Conservation (phyloP, 2,888 invertebrate species). For the Andrena praecox region DNA sequence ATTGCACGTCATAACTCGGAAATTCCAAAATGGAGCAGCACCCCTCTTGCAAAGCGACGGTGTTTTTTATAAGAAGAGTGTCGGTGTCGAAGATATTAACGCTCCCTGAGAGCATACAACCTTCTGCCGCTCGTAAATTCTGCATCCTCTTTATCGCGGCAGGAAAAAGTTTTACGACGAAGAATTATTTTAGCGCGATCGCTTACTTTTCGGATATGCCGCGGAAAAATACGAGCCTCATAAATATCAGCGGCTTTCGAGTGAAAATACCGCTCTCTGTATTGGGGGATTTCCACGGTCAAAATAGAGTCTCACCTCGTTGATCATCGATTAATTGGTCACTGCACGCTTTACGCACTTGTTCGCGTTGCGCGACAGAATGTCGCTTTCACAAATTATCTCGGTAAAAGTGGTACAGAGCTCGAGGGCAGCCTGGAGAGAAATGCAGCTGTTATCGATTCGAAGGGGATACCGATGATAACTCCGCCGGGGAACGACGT, state of each 20-base stretch:
- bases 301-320: constrained; percentile 4
- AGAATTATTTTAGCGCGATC: constrained; percentile 62
- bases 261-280: constrained; percentile 5
- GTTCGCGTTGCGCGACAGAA: neutral
- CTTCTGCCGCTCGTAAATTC: constrained; percentile 36
- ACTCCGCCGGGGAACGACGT: neutral
- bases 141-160: constrained; percentile 29
- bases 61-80: neutral
- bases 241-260: constrained; percentile 47
- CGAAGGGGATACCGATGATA: neutral
- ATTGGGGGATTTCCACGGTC: neutral
- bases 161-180: constrained; percentile 43
- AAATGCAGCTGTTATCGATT: neutral
- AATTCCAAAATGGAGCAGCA: too few species aligned
- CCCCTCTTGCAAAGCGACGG: too few species aligned
- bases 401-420: neutral
- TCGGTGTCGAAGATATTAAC: constrained; percentile 22
- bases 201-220: constrained; percentile 59
- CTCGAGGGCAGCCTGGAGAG: neutral
- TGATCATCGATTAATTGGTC: constrained; percentile 14
- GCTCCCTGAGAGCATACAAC: constrained; percentile 22
- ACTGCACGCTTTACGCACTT: neutral
- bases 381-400: too few species aligned
- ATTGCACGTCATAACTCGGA: too few species aligned
- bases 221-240: constrained; percentile 51